Conservation (phyloP, 2,888 invertebrate species). For the Empis stercorea region DNA sequence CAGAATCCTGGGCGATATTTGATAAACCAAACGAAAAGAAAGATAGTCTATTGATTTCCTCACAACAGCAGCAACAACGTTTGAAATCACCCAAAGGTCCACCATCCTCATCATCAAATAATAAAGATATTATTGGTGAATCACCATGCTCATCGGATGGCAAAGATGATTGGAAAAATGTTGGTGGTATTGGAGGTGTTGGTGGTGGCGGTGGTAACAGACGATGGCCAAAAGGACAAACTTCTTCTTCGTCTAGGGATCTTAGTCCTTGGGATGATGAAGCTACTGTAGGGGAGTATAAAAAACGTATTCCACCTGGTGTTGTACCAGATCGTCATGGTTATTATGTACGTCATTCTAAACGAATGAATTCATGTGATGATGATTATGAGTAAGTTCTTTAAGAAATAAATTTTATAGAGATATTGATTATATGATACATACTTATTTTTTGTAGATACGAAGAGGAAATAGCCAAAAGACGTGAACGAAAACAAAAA, state of each 20-base stretch:
- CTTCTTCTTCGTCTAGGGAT: slow-evolving; percentile 62
- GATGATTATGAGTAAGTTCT: slow-evolving; percentile 57
- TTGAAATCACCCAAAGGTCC: slow-evolving; percentile 16
- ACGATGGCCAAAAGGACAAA: slow-evolving; percentile 45
- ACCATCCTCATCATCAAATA: slow-evolving; percentile 27
- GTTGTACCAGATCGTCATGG: slow-evolving; percentile 25
- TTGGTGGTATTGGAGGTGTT: slow-evolving; percentile 14
- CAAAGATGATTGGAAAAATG: slow-evolving; percentile 45
- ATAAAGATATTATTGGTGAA: slow-evolving; percentile 38
- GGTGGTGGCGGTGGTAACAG: slow-evolving; percentile 20
- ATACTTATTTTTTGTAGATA: too few relatives aligned
- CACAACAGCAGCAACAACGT: slow-evolving; percentile 4
- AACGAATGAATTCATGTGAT: slow-evolving; percentile 49
- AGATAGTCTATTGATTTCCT: slow-evolving; percentile 3
- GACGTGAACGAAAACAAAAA: slow-evolving; percentile 30
- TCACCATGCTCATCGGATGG: slow-evolving; percentile 73
- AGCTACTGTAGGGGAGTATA: slow-evolving; percentile 39
- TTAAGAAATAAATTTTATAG: slow-evolving; percentile 11
- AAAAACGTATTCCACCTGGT: slow-evolving; percentile 29
- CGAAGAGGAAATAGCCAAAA: slow-evolving; percentile 28
- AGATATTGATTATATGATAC: too few relatives aligned
- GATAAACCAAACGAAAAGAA: slow-evolving; percentile 30
- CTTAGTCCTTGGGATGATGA: slow-evolving; percentile 74
- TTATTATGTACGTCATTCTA: slow-evolving; percentile 40
- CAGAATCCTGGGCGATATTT: slow-evolving; percentile 47